These are phyloP conservation scores for Drosophila lini DNA, from an alignment of 1,140 invertebrate species.

Conservation along the genomic window DNA sequence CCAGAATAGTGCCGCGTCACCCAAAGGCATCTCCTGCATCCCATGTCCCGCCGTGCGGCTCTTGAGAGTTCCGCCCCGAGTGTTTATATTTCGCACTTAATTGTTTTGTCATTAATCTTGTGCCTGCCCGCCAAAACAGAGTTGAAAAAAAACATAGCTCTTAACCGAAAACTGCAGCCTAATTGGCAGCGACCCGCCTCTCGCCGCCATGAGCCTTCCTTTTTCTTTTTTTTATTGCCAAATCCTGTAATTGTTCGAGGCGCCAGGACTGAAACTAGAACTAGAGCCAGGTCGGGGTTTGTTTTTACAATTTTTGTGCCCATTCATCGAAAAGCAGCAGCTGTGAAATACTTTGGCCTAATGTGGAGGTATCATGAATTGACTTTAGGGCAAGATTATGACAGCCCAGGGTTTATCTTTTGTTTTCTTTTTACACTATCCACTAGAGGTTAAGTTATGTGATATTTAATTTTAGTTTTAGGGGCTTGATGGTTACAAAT, in stretches of 20 bases:
- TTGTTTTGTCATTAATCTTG: constrained; percentile 83
- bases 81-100: constrained; percentile 84
- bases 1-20: constrained; percentile 36
- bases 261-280: constrained; percentile 56
- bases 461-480: neutral
- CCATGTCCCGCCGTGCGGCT: constrained; percentile 23
- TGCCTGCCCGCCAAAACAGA: constrained; percentile 26
- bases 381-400: constrained; percentile 27
- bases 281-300: constrained; percentile 35
- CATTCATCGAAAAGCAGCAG: constrained; percentile 41
- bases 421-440: neutral
- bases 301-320: constrained; percentile 27
- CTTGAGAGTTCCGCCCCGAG: constrained; percentile 34
- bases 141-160: constrained; percentile 18
- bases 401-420: constrained; percentile 11
- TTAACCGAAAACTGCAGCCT: constrained; percentile 37
- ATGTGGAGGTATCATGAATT: constrained; percentile 37
- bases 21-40: constrained; percentile 3
- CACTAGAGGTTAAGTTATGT: neutral
- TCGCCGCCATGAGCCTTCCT: neutral
- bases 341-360: constrained; percentile 36
- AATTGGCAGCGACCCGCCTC: constrained; percentile 62
- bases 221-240: constrained; percentile 35
- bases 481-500: neutral
- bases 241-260: constrained; percentile 75